Evolutionary conservation across 64 coral and sea anemone species (phyloP).

Genomic region (Platygyra sinensis): DNA sequence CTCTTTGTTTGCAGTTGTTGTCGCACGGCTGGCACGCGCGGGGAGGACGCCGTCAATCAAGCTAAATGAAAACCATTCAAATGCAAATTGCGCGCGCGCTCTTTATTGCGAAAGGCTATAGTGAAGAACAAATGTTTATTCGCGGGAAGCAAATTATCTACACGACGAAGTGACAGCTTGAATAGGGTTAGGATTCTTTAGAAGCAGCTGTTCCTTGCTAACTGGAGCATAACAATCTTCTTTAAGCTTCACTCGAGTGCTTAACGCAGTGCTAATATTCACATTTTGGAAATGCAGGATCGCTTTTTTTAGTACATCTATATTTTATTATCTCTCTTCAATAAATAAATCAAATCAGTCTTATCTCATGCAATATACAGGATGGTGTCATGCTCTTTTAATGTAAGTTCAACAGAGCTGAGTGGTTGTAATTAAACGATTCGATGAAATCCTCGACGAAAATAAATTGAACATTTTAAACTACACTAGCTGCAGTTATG

Average conservation of each 20-base stretch:
- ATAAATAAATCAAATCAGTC: neutral
- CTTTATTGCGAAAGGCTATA: slow-evolving; percentile 45
- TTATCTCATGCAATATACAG: neutral
- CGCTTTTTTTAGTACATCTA: neutral
- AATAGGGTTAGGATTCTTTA: slow-evolving; percentile 25
- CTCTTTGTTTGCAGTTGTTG: slow-evolving; percentile 40
- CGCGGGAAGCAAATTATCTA: slow-evolving; percentile 42
- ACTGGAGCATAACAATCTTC: slow-evolving; percentile 34
- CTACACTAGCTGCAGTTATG: neutral
- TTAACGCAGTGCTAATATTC: slow-evolving; percentile 16
- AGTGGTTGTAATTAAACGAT: neutral
- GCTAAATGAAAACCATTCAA: slow-evolving; percentile 50
- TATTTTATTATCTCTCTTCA: neutral
- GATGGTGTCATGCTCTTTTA: neutral
- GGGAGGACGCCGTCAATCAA: slow-evolving; percentile 79
- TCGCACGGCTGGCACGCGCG: slow-evolving; percentile 77
- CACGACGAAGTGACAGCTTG: slow-evolving; percentile 29
- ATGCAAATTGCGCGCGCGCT: slow-evolving; percentile 60
- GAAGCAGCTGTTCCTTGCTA: slow-evolving; percentile 35
- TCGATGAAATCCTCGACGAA: neutral
- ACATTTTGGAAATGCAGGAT: neutral
- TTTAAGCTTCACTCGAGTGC: slow-evolving; percentile 5
- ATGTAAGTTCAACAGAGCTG: neutral
- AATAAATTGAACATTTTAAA: slow-evolving; percentile 15
- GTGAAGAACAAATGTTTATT: slow-evolving; percentile 64